Conservation (phyloP, 2,888 invertebrate genomes). For the Pachydiplax longipennis region DNA sequence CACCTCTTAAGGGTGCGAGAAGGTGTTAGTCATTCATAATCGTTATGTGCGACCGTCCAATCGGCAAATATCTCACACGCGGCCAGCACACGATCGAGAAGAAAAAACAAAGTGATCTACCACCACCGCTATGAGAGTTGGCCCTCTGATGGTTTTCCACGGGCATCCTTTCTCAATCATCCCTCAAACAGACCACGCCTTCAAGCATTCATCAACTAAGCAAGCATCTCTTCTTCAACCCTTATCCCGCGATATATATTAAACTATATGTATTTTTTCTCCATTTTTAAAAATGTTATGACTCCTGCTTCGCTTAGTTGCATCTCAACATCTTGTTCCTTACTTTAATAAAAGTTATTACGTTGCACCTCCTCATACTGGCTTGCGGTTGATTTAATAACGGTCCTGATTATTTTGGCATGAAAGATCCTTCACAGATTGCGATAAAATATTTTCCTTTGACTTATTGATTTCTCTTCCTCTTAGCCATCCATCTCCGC, state of each 20-base stretch:
- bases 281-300: no score
- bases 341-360: no score
- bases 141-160: conserved; percentile 36
- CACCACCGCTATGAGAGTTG: conserved; percentile 15
- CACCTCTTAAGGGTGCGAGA: not conserved
- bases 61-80: conserved; percentile 44
- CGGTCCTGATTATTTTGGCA: no score
- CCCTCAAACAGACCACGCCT: conserved; percentile 18
- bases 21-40: conserved; percentile 43
- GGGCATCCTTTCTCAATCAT: conserved; percentile 29
- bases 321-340: no score
- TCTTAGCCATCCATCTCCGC: no score
- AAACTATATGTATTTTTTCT: not conserved
- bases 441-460: no score
- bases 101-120: not conserved
- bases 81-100: conserved; percentile 27
- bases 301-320: no score
- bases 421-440: no score
- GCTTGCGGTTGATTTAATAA: no score
- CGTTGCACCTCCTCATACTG: no score
- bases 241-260: not conserved
- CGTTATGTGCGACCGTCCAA: conserved; percentile 31
- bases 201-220: conserved; percentile 18
- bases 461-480: no score
- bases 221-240: conserved; percentile 2